These are phyloP conservation scores for Ctenopoma multispine DNA, from an alignment of 2,797 vertebrate species.

Conservation along the genomic window DNA sequence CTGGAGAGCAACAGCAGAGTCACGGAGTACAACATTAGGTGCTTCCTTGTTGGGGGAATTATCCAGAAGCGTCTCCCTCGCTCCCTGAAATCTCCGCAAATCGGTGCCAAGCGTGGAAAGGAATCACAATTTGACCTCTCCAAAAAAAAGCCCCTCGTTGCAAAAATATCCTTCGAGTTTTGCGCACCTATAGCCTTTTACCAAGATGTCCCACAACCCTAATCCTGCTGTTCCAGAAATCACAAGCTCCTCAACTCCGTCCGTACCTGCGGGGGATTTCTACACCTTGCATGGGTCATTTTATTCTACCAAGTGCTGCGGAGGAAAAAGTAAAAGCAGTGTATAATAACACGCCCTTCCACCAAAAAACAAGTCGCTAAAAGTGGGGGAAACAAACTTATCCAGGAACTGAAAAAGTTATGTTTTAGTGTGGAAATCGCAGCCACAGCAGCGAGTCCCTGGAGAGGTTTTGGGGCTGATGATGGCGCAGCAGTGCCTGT, in stretches of 20 bases:
- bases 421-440: conserved; percentile 33
- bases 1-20: conserved; percentile 73
- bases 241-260: conserved; percentile 73
- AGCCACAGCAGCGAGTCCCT: conserved; percentile 60
- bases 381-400: conserved; percentile 44
- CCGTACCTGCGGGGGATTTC: conserved; percentile 79
- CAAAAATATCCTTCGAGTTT: conserved; percentile 67
- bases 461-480: conserved; percentile 60
- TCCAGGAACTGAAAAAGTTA: conserved; percentile 51
- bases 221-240: conserved; percentile 63
- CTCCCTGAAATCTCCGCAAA: conserved; percentile 55
- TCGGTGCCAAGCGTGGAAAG: conserved; percentile 54
- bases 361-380: conserved; percentile 44
- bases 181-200: conserved; percentile 32
- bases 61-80: conserved; percentile 66
- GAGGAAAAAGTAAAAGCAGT: conserved; percentile 28
- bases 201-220: conserved; percentile 33
- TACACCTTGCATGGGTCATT: conserved; percentile 82
- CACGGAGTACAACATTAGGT: conserved; percentile 84
- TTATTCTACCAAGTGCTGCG: conserved; percentile 65
- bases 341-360: conserved; percentile 31
- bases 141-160: conserved; percentile 57
- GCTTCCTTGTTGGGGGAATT: conserved; percentile 78
- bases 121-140: conserved; percentile 30
- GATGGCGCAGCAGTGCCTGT: conserved; percentile 80